phyloP scores from a whole-genome alignment of 2,113 vertebrate genomes.

The Gasterosteus nipponicus region DNA sequence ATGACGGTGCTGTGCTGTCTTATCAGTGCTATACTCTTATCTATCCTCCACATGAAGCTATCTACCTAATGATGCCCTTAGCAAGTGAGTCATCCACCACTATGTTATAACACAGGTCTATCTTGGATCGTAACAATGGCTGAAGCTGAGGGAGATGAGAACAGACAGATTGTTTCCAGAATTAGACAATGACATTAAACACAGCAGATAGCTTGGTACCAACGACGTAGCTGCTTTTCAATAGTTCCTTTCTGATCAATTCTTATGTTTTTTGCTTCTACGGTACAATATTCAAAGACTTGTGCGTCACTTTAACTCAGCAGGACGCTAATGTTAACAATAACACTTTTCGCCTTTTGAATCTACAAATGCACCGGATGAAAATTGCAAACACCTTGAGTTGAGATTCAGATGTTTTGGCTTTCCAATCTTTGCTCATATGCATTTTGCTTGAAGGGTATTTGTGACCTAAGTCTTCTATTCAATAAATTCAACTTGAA shows the following conservation, averaged over 20 bases:
- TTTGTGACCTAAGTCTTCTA: background rate
- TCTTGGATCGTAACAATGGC: constrained; percentile 36
- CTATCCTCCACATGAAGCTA: constrained; percentile 16
- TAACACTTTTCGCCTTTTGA: background rate
- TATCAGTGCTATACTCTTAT: constrained; percentile 20
- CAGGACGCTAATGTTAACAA: background rate
- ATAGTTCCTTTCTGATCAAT: constrained; percentile 4
- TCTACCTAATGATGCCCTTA: constrained; percentile 52
- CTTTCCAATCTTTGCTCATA: background rate
- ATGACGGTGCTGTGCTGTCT: constrained; percentile 7
- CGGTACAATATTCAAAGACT: background rate
- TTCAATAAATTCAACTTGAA: background rate
- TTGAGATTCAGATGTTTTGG: background rate
- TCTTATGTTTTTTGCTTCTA: background rate
- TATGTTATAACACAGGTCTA: constrained; percentile 15
- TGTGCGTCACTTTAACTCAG: background rate
- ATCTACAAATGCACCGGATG: background rate
- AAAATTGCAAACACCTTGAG: background rate
- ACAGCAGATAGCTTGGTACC: background rate
- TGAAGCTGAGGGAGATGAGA: constrained; percentile 16
- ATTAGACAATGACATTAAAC: constrained; percentile 5
- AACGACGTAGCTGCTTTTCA: background rate
- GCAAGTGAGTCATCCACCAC: constrained; percentile 33
- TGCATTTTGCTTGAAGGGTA: background rate
- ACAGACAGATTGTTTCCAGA: constrained; percentile 12